Percentiles rank a stretch among this genome's conserved stretches.
These are phyloP conservation scores for Arnoldichthys spilopterus DNA, from an alignment of 2,797 vertebrate genomes.

Conservation along the genomic window DNA sequence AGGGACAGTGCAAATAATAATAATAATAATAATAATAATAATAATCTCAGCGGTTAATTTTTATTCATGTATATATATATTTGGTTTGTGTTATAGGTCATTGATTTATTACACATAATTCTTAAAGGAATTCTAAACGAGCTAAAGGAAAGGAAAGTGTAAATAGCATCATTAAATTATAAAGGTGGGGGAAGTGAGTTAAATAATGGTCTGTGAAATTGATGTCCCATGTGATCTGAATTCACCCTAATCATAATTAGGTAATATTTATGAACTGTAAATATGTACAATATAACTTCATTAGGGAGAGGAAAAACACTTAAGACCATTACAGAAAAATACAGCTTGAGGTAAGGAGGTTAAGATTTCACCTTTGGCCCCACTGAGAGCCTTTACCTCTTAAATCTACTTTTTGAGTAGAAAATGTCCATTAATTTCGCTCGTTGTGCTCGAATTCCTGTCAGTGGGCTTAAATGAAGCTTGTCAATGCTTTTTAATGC, in stretches of 20 bases:
- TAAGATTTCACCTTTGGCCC: slow-evolving; percentile 58
- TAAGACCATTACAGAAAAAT: slow-evolving; percentile 26
- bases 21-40: no score
- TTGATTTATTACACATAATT: no score
- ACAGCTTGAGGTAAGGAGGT: slow-evolving; percentile 46
- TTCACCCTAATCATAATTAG: slow-evolving; percentile 46
- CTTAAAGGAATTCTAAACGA: no score
- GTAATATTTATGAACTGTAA: slow-evolving; percentile 86
- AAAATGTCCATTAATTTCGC: slow-evolving; percentile 67
- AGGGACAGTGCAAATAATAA: no score
- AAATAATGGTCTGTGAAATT: neutral
- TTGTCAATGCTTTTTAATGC: slow-evolving; percentile 73
- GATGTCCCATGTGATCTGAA: neutral
- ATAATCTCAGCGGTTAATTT: no score
- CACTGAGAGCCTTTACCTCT: slow-evolving; percentile 45
- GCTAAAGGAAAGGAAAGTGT: neutral
- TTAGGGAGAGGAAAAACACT: slow-evolving; percentile 28
- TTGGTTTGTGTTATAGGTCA: no score
- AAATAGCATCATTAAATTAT: neutral
- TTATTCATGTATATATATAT: no score
- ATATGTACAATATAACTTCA: slow-evolving; percentile 74
- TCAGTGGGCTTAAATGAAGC: slow-evolving; percentile 71
- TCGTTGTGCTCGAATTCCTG: slow-evolving; percentile 59
- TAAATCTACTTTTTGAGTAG: slow-evolving; percentile 64
- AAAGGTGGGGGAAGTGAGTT: slow-evolving; percentile 10